Conservation (phyloP, 2,888 invertebrate genomes). For the Leucoma salicis region DNA sequence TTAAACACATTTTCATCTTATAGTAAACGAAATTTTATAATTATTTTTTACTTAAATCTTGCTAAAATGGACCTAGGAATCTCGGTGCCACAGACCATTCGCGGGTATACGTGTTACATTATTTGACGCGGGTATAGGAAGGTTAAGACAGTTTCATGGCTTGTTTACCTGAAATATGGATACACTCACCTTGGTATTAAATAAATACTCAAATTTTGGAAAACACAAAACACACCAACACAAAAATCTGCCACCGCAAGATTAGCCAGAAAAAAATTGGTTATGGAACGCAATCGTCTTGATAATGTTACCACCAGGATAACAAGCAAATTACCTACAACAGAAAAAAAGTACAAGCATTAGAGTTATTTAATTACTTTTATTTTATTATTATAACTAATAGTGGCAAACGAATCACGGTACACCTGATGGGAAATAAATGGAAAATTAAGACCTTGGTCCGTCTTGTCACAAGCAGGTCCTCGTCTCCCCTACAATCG, state of each 20-base stretch:
- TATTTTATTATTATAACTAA: too few species aligned
- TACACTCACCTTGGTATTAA: slow-evolving; percentile 86
- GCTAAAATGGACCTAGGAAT: too few species aligned
- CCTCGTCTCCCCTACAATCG: too few species aligned
- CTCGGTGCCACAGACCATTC: not conserved
- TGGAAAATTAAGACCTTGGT: too few species aligned
- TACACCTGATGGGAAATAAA: too few species aligned
- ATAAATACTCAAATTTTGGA: slow-evolving; percentile 93
- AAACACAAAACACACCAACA: slow-evolving; percentile 95
- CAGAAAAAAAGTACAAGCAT: slow-evolving; percentile 29
- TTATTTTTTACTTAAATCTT: too few species aligned
- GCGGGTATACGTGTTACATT: not conserved
- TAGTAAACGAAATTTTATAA: too few species aligned
- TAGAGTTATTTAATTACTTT: too few species aligned
- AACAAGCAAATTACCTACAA: slow-evolving; percentile 93
- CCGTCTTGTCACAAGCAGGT: too few species aligned
- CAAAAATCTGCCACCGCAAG: slow-evolving; percentile 95
- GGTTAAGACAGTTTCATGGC: too few species aligned
- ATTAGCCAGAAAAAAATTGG: slow-evolving; percentile 96
- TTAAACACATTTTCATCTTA: not conserved
- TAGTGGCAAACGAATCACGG: too few species aligned
- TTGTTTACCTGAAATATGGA: not conserved
- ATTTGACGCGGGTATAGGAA: too few species aligned
- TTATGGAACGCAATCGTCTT: slow-evolving; percentile 91
- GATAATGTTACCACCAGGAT: slow-evolving; percentile 93